These are phyloP conservation scores for Himalopsyche kuldschensis DNA, from an alignment of 2,888 invertebrate genomes.

Conservation along the genomic window DNA sequence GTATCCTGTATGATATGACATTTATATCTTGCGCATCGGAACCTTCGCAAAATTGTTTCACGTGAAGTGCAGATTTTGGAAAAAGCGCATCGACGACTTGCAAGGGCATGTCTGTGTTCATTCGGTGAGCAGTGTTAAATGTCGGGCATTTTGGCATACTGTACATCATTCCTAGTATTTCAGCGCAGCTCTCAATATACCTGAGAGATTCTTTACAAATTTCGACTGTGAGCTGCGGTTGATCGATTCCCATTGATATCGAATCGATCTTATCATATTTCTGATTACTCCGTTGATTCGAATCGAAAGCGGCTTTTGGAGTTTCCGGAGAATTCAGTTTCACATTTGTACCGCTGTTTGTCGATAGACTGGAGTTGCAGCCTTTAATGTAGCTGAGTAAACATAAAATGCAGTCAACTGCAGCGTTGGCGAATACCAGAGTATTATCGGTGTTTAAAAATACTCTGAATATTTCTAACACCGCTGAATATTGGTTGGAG, in stretches of 20 bases:
- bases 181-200: slow-evolving; percentile 82
- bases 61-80: slow-evolving; percentile 69
- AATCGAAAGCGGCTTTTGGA: slow-evolving; percentile 32
- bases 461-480: slow-evolving; percentile 90
- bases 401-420: slow-evolving; percentile 90
- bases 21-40: slow-evolving; percentile 67
- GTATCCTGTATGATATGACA: slow-evolving; percentile 66
- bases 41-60: slow-evolving; percentile 69
- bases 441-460: slow-evolving; percentile 93
- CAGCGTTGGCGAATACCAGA: slow-evolving; percentile 90
- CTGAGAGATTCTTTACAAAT: slow-evolving; percentile 79
- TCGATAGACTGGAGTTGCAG: slow-evolving; percentile 44
- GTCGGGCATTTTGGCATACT: slow-evolving; percentile 93
- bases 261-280: slow-evolving; percentile 48
- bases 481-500: slow-evolving; percentile 70
- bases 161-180: slow-evolving; percentile 88
- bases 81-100: slow-evolving; percentile 85
- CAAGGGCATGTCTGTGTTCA: slow-evolving; percentile 75
- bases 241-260: slow-evolving; percentile 44
- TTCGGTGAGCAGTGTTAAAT: slow-evolving; percentile 85
- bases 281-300: slow-evolving; percentile 42
- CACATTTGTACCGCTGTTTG: background rate
- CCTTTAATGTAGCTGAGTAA: slow-evolving; percentile 77
- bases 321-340: slow-evolving; percentile 26
- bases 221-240: slow-evolving; percentile 48